Evolutionary conservation across 1,140 invertebrate species (phyloP), one percentile per base, ranked within the genome.

Genomic region (Pemphigus obesinymphae): DNA sequence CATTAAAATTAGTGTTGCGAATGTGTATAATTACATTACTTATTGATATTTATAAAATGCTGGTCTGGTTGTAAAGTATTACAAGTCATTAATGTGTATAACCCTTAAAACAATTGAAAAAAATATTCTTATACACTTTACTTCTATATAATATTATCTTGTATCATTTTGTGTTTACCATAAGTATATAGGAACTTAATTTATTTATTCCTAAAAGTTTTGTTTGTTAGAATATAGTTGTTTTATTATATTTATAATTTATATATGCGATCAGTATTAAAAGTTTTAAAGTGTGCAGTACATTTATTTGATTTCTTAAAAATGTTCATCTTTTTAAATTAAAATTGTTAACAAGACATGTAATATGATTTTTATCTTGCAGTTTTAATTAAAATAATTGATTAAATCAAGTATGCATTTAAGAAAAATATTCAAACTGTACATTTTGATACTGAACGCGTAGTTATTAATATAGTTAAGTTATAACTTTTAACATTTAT

Each of bases 21-120:
- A 50, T 55, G 40, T 55, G 29, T 75, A 53, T 76, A 72, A 45
- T 17, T 78, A 78, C 37, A 78, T 61, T 58, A 78, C n/a, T 29
- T 61, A 80, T 43, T 50, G 17, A 7, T 63, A 61, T 8, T 45
- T 43, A 63, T 58, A 43, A 20, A 13, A 61, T 80, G 55, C 17
- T 63, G n/a, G 75, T 80, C n/a, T 23, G 20, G 50, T 37, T 76
- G 73, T 76, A 58, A 34, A 55, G 40, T 8, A 34, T 50, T 26
- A 31, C 10, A 50, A 50, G 3, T 73, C 43, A 73, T 50, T 13
- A 20, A 73, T 45, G 68, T 45, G 68, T 73, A 73, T 73, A 73
- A 73, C 17, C 66, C 20, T 31, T 50, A 70, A 70, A 31, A 50
- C 17, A 13, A 48, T 50, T 70, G 23, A 70, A 70, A 37, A 43